Base-by-base conservation (phyloP, 2,888 invertebrate genomes). In the Netelia fuscicornis region DNA sequence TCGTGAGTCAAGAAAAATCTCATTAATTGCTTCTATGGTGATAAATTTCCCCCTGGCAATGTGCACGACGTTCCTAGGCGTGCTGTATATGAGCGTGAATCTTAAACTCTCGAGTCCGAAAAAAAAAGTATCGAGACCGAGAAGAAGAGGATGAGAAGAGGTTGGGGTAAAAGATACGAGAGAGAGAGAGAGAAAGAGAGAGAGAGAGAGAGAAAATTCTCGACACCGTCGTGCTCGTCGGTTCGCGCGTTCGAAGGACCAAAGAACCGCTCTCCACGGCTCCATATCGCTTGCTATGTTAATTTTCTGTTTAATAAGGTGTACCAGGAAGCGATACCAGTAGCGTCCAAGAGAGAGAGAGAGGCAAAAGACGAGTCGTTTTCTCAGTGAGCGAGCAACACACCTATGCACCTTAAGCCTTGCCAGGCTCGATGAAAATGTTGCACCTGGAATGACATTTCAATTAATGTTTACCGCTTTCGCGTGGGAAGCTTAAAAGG, bases 21-120 rank as follows among this genome's bases (percentile, higher is more conserved):
- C 92, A 92, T 92, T 92, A 92, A 92, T 92, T 92, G 92, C 92
- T 92, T 92, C 92, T 91, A 92, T 90, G 91, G 92, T 92, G 92
- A 92, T 92, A 92, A 92, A 92, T 92, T 92, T 92, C 91, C 92
- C 92, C 89, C 89, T 91, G 92, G 92, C 92, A 87, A 88, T 92
- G 83, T 68, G 91, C 92, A 92, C 92, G 92, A 92, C 89, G 90
- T 90, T 90, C 77, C 82, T 82, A 60, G 70, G 72, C 81, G 74
- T 68, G 80, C 84, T 79, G 87, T 81, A 83, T 84, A 83, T 64
- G 83, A 79, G 76, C 56, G 83, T 58, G 80, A 81, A 78, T 85
- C 70, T 65, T 37, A 48, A 20, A 23, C 11, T 37, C 37, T 37
- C 37, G 37, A 37, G 37, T 37, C 37, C 37, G 37, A 37, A 30